Evolutionary conservation across 2,888 invertebrate genomes (phyloP), one percentile per base, ranked within the genome.

Genomic region (Ophraella communa): DNA sequence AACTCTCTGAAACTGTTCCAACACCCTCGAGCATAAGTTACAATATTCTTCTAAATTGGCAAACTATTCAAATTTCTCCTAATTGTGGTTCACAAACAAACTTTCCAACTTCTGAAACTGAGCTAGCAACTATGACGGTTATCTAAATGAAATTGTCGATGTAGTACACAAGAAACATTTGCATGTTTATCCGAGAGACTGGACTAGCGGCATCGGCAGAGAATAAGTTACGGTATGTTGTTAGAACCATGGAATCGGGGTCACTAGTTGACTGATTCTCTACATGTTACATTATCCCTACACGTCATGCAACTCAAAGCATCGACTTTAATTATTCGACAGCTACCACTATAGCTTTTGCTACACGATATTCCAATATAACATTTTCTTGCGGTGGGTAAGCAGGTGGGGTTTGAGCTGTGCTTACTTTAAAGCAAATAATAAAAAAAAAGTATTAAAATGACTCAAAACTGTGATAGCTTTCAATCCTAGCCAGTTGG

Each of bases 61-160:
- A 39, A 58, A 51, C 51, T 58, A 58, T 58, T 51, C 58, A 51
- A 58, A 58, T 58, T 17, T 18, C 11, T 17, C 51, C 23, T 58
- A 58, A 59, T 59, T 59, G 59, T 59, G 59, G 59, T 30, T 52
- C 27, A 42, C 49, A 49, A 42, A 52, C 51, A 59, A 49, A 52
- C 42, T 59, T 59, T 42, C 51, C 24, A 59, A 59, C 51, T 59
- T 59, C 52, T 39, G 21, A 39, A 42, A 49, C 59, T 59, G 51
- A 18, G 42, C 59, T 51, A 52, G 59, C 51, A 51, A 52, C 39
- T 52, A 59, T 21, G 27, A 39, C 20, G 58, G 35, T 64, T 54
- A 64, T 33, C 18, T 27, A 33, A 61, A 61, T 54, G 53, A 54
- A 64, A 54, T 57, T 49, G 45, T 39, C 58, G 58, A 64, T 58